A percentile compares a stretch with the other conserved stretches of the same genome.
phyloP scores from a whole-genome alignment of 2,113 vertebrate genomes.

The Megalops atlanticus region DNA sequence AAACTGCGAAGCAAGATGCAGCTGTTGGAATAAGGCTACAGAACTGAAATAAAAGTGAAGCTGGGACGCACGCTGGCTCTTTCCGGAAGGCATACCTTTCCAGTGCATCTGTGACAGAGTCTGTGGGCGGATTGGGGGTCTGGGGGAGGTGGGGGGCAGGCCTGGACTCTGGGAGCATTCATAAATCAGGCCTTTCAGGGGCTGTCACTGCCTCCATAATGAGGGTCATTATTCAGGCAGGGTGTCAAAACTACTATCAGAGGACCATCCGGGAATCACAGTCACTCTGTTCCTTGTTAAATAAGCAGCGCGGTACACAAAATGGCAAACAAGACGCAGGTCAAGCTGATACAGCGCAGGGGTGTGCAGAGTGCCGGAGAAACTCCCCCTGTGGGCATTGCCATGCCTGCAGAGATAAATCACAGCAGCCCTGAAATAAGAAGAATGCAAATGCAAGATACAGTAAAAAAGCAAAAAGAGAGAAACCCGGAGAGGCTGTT shows the following conservation, averaged over 20 bases:
- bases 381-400: conserved; percentile 96
- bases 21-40: too few species aligned
- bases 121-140: neutral
- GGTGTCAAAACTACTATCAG: conserved; percentile 99
- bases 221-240: conserved; percentile 99
- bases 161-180: conserved; percentile 84
- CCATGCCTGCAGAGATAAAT: conserved; percentile 94
- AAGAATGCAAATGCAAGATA: neutral
- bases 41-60: too few species aligned
- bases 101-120: neutral
- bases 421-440: conserved; percentile 75
- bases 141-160: neutral
- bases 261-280: conserved; percentile 96
- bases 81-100: too few species aligned
- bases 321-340: conserved; percentile 99
- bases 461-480: neutral
- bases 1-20: too few species aligned
- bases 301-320: conserved; percentile 99
- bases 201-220: conserved; percentile 96
- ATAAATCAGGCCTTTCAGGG: conserved; percentile 99
- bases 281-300: conserved; percentile 99
- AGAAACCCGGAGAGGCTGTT: neutral
- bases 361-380: conserved; percentile 34
- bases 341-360: conserved; percentile 89
- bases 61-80: too few species aligned